Conservation (phyloP, 1,140 invertebrate species). For the Drosophila varians region DNA sequence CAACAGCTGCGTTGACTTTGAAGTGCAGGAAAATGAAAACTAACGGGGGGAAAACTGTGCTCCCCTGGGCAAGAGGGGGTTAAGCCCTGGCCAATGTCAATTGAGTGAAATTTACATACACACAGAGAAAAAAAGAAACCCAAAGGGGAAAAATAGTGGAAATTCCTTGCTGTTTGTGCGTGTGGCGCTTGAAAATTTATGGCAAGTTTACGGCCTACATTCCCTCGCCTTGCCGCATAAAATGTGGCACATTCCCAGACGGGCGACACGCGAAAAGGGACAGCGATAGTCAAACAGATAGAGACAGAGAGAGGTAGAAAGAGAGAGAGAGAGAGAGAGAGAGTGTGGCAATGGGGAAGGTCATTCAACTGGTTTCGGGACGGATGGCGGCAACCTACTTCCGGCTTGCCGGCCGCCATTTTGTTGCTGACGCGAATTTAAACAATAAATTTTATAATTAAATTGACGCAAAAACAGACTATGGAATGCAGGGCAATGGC, state of each 20-base stretch:
- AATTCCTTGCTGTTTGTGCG: constrained; percentile 52
- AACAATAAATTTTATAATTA: constrained; percentile 81
- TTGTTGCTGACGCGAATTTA: constrained; percentile 63
- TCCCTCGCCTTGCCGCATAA: constrained; percentile 60
- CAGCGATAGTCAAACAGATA: constrained; percentile 1
- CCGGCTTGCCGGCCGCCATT: constrained; percentile 67
- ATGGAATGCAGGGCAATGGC: constrained; percentile 11
- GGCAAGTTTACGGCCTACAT: constrained; percentile 68
- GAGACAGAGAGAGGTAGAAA: no score
- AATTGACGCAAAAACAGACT: constrained; percentile 64
- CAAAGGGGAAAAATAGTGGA: constrained; percentile 33
- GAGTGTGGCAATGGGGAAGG: constrained; percentile 20
- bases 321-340: neutral
- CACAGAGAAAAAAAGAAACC: neutral
- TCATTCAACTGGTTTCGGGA: constrained; percentile 69
- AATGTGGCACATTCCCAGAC: constrained; percentile 73
- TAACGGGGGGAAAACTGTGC: constrained; percentile 30
- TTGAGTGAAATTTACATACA: constrained; percentile 73
- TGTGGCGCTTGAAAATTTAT: constrained; percentile 65
- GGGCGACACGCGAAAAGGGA: neutral
- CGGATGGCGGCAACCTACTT: constrained; percentile 63
- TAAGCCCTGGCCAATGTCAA: constrained; percentile 56
- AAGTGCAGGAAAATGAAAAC: constrained; percentile 60
- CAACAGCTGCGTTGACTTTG: constrained; percentile 78
- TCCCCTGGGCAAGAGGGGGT: constrained; percentile 7